Conservation (phyloP, 2,888 invertebrate genomes). For the Lithophane leautieri region DNA sequence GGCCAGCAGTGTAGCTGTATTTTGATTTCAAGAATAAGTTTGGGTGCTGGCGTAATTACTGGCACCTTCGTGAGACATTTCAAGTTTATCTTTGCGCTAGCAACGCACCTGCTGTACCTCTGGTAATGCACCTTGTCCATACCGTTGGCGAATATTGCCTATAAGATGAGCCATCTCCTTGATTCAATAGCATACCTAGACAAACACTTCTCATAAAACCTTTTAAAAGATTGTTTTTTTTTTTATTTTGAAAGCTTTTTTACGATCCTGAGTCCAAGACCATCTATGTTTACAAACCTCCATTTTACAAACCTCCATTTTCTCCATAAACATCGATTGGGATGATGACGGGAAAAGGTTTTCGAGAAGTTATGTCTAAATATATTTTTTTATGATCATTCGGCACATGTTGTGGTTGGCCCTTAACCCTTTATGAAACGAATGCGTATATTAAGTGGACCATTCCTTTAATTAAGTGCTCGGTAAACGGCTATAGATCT, state of each 20-base stretch:
- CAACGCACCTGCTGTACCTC: background rate
- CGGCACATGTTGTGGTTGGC: conserved; percentile 31
- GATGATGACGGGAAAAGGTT: conserved; percentile 34
- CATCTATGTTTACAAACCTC: conserved; percentile 8
- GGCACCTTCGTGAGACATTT: background rate
- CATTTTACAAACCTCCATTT: no score
- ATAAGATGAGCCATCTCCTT: background rate
- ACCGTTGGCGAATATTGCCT: background rate
- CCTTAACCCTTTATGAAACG: conserved; percentile 31
- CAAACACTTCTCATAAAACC: no score
- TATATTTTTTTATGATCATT: conserved; percentile 48
- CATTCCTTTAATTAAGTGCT: conserved; percentile 31
- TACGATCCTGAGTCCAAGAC: background rate
- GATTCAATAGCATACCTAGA: no score
- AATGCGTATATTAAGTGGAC: conserved; percentile 35
- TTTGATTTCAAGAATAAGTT: background rate
- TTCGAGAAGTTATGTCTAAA: conserved; percentile 39
- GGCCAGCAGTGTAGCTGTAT: no score
- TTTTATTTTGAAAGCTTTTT: no score
- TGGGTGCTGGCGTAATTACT: background rate
- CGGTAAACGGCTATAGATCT: background rate
- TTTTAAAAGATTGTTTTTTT: no score
- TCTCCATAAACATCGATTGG: conserved; percentile 35
- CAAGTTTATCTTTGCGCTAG: background rate
- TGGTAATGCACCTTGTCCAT: background rate